Conservation (phyloP, 2,888 invertebrate species). For the Pammene fasciana region DNA sequence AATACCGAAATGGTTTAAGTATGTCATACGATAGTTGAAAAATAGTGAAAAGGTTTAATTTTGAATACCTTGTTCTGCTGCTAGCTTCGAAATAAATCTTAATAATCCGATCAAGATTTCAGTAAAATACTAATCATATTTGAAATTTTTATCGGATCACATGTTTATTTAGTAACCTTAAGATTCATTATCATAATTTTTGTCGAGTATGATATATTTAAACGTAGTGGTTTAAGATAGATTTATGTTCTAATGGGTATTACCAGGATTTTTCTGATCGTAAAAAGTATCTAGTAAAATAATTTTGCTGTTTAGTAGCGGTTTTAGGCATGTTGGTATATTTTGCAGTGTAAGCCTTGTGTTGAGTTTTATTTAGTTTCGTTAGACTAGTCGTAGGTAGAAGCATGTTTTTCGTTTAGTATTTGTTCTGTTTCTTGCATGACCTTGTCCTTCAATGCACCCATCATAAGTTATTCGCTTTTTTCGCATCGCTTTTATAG, state of each 20-base stretch:
- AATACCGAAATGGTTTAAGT: constrained; percentile 49
- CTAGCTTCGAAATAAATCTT: too few relatives aligned
- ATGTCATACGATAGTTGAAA: constrained; percentile 43
- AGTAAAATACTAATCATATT: neutral
- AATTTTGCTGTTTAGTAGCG: constrained; percentile 72
- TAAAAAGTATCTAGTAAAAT: constrained; percentile 43
- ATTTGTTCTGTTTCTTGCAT: constrained; percentile 51
- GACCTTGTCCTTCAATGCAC: constrained; percentile 80
- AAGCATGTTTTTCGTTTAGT: constrained; percentile 45
- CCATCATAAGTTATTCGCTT: constrained; percentile 71
- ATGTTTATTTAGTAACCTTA: neutral
- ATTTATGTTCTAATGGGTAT: constrained; percentile 55
- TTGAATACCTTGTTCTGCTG: too few relatives aligned
- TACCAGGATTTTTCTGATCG: constrained; percentile 76
- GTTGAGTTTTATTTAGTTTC: constrained; percentile 31
- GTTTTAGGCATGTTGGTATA: constrained; percentile 46
- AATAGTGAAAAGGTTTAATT: neutral
- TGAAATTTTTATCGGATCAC: neutral
- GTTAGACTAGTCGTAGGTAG: constrained; percentile 26
- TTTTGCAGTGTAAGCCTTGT: constrained; percentile 34
- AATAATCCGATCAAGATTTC: too few relatives aligned
- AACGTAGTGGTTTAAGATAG: constrained; percentile 57
- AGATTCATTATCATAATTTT: neutral
- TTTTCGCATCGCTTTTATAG: constrained; percentile 61
- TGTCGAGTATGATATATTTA: constrained; percentile 50